Evolutionary conservation across 2,113 vertebrate genomes (phyloP), one percentile per base, ranked within the genome.

Genomic region (Vulpes vulpes): DNA sequence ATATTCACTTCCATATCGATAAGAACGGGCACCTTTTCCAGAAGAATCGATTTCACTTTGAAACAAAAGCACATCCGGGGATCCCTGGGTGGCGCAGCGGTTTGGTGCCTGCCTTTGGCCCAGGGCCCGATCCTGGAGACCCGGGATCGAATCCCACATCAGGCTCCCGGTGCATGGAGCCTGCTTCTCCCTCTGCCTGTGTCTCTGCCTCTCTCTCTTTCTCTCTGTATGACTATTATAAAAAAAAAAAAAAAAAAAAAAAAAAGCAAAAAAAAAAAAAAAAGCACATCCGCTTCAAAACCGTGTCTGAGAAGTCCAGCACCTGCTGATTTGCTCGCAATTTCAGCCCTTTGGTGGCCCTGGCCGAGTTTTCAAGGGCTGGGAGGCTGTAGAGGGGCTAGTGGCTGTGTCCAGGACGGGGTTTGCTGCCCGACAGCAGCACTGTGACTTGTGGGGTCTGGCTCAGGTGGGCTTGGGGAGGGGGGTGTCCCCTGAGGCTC

Each of bases 341-440:
- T 49, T 64, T 49, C 16, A 11, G 62, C 43, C 43, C 30, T 19
- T 32, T 0, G 3, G 38, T 4, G 3, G 25, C 81, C 6, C 15
- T 5, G 38, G 82, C 25, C 1, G 11, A 8, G 30, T 32, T 22
- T 51, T 51, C 43, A 32, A 1, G 17, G 8, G 83, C 83, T n/a
- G 11, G 8, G 27, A 22, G 43, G 32, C 62, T 27, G 43, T 5
- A 49, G 35, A 20, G 59, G 35, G 59, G 25, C 57, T 35, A 0
- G 57, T 0, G 14, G 38, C 78, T 0, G 0, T 4, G 38, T 19
- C 32, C 1, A 3, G 8, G 32, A 17, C 6, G 12, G 19, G 62
- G 32, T 19, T 32, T 0, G 11, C 0, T 3, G 19, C 20, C 43
- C 2, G 11, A 51, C 8, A 23, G 43, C 23, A 4, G 6, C 43